Evolutionary conservation across 2,797 vertebrate genomes (phyloP).

Genomic region (Mallotus villosus): DNA sequence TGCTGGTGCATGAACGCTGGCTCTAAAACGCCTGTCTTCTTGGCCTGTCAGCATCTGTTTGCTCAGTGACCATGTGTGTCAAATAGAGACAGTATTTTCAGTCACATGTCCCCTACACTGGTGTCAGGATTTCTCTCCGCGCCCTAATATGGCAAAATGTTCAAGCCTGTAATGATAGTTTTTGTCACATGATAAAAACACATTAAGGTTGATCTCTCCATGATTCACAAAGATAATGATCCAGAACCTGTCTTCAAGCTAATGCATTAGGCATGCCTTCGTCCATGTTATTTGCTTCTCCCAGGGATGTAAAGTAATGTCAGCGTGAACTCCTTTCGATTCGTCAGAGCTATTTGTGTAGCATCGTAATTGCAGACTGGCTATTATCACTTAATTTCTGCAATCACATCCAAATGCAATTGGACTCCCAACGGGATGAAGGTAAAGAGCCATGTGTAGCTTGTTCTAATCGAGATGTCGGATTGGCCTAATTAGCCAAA

Average conservation of each 20-base stretch:
- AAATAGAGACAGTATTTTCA: neutral
- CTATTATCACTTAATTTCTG: neutral
- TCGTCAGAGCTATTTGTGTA: neutral
- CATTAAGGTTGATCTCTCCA: neutral
- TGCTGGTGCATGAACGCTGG: too few relatives aligned
- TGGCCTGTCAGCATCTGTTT: neutral
- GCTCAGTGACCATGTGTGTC: neutral
- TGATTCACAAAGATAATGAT: conserved; percentile 1
- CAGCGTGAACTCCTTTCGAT: neutral
- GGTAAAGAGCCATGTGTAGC: neutral
- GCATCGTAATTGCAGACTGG: neutral
- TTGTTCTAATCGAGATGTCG: neutral
- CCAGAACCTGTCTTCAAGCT: neutral
- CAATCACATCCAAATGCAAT: neutral
- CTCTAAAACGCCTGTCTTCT: too few relatives aligned
- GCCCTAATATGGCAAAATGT: neutral
- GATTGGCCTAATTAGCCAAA: neutral
- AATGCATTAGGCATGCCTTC: neutral
- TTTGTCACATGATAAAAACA: conserved; percentile 1
- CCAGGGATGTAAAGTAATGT: neutral
- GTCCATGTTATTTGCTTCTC: neutral
- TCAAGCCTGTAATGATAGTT: neutral
- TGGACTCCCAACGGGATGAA: neutral
- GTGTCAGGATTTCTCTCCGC: neutral
- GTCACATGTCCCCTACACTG: neutral